These are phyloP conservation scores for Pristionchus maxplancki DNA, from an alignment of 2,888 invertebrate species.

Conservation along the genomic window DNA sequence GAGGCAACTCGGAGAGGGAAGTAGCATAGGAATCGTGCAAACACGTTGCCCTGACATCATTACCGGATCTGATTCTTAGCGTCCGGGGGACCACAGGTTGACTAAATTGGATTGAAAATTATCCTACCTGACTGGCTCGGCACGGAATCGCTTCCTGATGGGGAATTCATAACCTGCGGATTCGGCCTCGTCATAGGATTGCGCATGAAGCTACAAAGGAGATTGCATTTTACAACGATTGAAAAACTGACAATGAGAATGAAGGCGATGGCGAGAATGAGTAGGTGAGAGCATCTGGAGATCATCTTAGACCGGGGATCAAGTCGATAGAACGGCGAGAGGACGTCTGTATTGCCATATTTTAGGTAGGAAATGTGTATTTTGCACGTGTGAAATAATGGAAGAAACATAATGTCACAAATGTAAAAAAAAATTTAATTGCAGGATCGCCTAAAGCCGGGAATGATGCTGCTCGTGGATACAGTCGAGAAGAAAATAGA, in stretches of 20 bases:
- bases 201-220: too few relatives aligned
- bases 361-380: too few relatives aligned
- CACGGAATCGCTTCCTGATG: slow-evolving; percentile 58
- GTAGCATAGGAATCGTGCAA: too few relatives aligned
- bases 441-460: slow-evolving; percentile 96
- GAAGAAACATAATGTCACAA: not conserved
- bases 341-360: not conserved
- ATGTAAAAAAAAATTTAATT: slow-evolving; percentile 59
- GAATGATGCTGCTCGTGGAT: slow-evolving; percentile 97
- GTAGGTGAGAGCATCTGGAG: slow-evolving; percentile 53
- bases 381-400: slow-evolving; percentile 50
- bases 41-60: too few relatives aligned
- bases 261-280: slow-evolving; percentile 55
- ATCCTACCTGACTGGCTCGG: slow-evolving; percentile 68
- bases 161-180: not conserved
- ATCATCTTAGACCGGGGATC: slow-evolving; percentile 49
- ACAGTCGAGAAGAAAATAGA: slow-evolving; percentile 90
- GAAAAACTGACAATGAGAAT: slow-evolving; percentile 56
- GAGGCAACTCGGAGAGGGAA: too few relatives aligned
- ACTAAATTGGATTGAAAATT: not conserved
- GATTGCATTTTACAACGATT: too few relatives aligned
- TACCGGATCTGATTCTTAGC: not conserved
- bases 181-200: not conserved
- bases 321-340: slow-evolving; percentile 19
- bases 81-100: not conserved